Evolutionary conservation across 2,113 vertebrate species (phyloP), one percentile per base, ranked within the genome.

Genomic region (Rhagologus leucostigma): DNA sequence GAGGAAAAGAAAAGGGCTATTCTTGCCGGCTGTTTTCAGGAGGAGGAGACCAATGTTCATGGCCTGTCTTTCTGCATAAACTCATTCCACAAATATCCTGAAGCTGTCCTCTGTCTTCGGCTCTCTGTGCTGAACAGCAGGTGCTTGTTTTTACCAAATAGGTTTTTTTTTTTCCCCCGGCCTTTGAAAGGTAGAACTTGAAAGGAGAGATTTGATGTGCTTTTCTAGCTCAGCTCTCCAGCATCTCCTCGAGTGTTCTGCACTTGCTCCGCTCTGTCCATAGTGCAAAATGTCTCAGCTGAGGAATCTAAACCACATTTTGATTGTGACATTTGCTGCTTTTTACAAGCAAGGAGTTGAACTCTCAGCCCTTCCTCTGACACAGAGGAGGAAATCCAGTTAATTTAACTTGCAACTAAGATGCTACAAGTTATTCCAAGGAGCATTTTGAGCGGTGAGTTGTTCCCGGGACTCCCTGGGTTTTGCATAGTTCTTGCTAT

Each of bases 1-100:
- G 96, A 86, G 69, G 68, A 84, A 93, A 91, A 97, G 94, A 96
- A 97, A 96, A 96, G 92, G 68, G 65, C 89, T 56, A 90, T 96
- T 96, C 93, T 94, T 94, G 56, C 74, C 87, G 6, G 32, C 87
- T 76, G 67, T 29, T 93, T 93, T 76, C 92, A 87, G 84, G 86
- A 96, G 93, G 90, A 95, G 92, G 83, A 85, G 81, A 92, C 83
- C 90, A 92, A 6, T 46, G 92, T 74, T 75, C 79, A 53, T 68
- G 88, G 93, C 92, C 83, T 78, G 95, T 89, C 95, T 83, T 91
- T 94, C 85, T 95, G 85, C 92, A 86, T 84, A 92, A 93, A 75
- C 85, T 90, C 84, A n/a, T 84, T 68, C 60, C 47, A 46, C 90
- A 53, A 32, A 60, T 92, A 64, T 90, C 85, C 90, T 93, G 95